Base-by-base conservation (phyloP, 1,140 invertebrate species). In the Uloborus diversus region DNA sequence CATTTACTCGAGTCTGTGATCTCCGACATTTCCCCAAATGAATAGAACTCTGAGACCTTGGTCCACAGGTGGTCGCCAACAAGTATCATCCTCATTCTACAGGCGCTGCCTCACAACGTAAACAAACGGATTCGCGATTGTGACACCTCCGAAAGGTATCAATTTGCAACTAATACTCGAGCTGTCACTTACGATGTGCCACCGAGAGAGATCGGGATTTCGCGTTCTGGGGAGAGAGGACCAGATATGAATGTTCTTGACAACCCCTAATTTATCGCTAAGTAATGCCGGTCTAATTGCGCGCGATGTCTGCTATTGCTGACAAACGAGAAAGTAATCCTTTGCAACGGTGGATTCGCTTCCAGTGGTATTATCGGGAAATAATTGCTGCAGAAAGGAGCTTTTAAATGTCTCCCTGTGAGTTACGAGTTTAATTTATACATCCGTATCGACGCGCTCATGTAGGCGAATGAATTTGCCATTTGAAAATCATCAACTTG, bases 231-330 rank as follows among this genome's bases (percentile, higher is more conserved):
- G 49, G 23, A n/a, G 7, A 20, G 49, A n/a, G 7, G 49, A 20
- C 49, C 7, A 14, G 49, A 53, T 53, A 53, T 53, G 49, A 53
- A 14, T 53, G 49, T n/a, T 14, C 5, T 20, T 53, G 49, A 53
- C 49, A 53, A 53, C 49, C 49, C n/a, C 17, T 53, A 53, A 53
- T 53, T 53, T 53, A 53, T 53, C 49, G 49, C n/a, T n/a, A 9
- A 53, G 49, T 53, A 53, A 53, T 53, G 49, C 49, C 49, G 49
- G 17, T 53, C 49, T 53, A 53, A 53, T 53, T 53, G 49, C 49
- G 49, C 49, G 49, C 49, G 7, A 14, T 53, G n/a, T n/a, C n/a
- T n/a, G n/a, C n/a, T n/a, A n/a, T n/a, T n/a, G n/a, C 23, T 53
- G 49, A 53, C 49, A 53, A 53, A 53, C 49, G 49, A 53, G 49